phyloP scores from a whole-genome alignment of 2,888 invertebrate species.

The Drosophila kanekoi region DNA sequence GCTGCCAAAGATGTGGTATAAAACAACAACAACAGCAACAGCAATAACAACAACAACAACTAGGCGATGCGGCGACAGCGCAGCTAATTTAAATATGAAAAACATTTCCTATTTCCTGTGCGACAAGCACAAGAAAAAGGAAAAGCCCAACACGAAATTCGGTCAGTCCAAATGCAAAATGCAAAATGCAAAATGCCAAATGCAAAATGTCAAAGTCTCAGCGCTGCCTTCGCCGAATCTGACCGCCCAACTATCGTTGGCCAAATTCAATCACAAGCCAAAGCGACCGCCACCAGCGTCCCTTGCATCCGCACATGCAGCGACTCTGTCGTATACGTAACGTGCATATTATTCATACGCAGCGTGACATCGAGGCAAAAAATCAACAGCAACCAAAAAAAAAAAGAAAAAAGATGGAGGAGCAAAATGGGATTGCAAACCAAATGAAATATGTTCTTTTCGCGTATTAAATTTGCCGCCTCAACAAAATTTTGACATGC shows the following conservation, averaged over 20 bases:
- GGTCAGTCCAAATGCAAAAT: conserved; percentile 12
- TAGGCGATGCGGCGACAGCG: conserved; percentile 15
- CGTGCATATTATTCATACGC: conserved; percentile 74
- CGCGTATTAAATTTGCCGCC: conserved; percentile 72
- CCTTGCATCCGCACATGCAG: conserved; percentile 51
- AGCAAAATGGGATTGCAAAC: conserved; percentile 27
- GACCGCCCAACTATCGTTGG: conserved; percentile 30
- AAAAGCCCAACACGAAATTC: conserved; percentile 22
- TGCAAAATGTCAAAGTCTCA: background rate
- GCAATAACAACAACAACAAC: conserved; percentile 17
- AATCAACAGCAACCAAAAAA: background rate
- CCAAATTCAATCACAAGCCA: conserved; percentile 48
- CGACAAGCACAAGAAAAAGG: conserved; percentile 13
- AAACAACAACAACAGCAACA: conserved; percentile 18
- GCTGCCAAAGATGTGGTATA: conserved; percentile 51
- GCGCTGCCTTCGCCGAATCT: background rate
- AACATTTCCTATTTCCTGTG: conserved; percentile 79
- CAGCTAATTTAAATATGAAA: conserved; percentile 75
- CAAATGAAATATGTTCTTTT: conserved; percentile 67
- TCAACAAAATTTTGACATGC: conserved; percentile 51
- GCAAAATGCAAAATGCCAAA: conserved; percentile 6
- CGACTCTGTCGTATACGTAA: conserved; percentile 66
- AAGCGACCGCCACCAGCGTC: conserved; percentile 2
- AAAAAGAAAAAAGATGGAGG: background rate
- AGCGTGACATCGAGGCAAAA: conserved; percentile 61